Evolutionary conservation across 2,113 vertebrate genomes (phyloP), one percentile per base, ranked within the genome.

Genomic region (Pollachius pollachius): DNA sequence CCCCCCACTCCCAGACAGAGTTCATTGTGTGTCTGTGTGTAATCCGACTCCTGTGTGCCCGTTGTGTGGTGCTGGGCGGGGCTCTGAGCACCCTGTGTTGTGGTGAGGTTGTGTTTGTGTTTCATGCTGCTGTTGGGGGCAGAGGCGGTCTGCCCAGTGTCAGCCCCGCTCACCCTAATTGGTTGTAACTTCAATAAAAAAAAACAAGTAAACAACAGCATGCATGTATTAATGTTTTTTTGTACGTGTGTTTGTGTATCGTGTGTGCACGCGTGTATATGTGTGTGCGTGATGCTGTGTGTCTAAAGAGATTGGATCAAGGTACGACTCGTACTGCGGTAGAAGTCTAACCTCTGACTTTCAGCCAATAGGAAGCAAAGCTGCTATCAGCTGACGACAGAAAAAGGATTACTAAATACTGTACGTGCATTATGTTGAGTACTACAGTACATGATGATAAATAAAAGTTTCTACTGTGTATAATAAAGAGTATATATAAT

Each of bases 31-130:
- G 60, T 57, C 54, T 57, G 30, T n/a, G 84, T 81, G 84, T 81
- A 85, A 82, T 66, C 65, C 25, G 74, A 84, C 69, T 69, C 76
- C 59, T 74, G 78, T 79, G 74, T 72, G 11, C 21, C 60, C 15
- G 9, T 48, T 0, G 60, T 15, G 9, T 19, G 6, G 13, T 16
- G 17, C 6, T 9, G 54, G 17, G 54, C 5, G 15, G 9, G 13
- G 54, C 16, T 48, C 2, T 48, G 9, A 48, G 6, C 41, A 3
- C 41, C 41, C 54, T 16, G 15, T 13, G 2, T 15, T 16, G 54
- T 57, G 17, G 15, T 17, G 9, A 16, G 15, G 54, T 4, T 57
- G 0, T 57, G 15, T 57, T 57, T 13, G 17, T 57, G 7, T n/a
- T 16, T 13, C 54, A 17, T 17, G 15, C 54, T 5, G 54, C 13